Evolutionary conservation across 2,888 invertebrate species (phyloP).

Genomic region (Rutpela maculata): DNA sequence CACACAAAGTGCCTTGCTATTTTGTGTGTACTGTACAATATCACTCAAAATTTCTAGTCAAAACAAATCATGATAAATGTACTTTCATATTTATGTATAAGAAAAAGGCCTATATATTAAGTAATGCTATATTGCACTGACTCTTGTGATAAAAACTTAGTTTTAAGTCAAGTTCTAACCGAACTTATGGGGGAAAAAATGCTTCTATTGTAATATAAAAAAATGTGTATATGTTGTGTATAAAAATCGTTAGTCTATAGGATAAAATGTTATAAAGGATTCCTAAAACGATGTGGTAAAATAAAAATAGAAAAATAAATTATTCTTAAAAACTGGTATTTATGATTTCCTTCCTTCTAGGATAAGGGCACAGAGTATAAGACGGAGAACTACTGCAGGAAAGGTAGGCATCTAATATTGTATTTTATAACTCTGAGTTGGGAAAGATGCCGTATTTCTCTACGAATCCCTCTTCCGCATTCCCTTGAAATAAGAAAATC

Average conservation of each 20-base stretch:
- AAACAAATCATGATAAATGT: too few species aligned
- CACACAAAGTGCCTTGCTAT: too few species aligned
- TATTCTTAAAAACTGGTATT: slow-evolving; percentile 42
- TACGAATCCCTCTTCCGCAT: background rate
- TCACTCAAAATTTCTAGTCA: too few species aligned
- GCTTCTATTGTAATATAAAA: slow-evolving; percentile 66
- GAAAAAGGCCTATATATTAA: slow-evolving; percentile 21
- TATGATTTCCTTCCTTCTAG: background rate
- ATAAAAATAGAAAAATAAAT: slow-evolving; percentile 51
- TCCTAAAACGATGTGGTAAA: slow-evolving; percentile 53
- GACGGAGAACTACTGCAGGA: background rate
- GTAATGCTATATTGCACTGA: slow-evolving; percentile 44
- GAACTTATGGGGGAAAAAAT: slow-evolving; percentile 69
- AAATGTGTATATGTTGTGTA: slow-evolving; percentile 67
- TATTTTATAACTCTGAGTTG: background rate
- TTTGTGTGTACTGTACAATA: too few species aligned
- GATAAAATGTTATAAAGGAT: slow-evolving; percentile 39
- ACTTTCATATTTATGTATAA: too few species aligned
- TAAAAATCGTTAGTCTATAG: slow-evolving; percentile 50
- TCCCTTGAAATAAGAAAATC: background rate
- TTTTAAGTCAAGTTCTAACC: slow-evolving; percentile 52
- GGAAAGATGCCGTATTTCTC: background rate
- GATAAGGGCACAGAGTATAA: too few species aligned
- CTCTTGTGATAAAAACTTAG: slow-evolving; percentile 51
- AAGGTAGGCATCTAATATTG: background rate